Percentiles rank a stretch among this genome's conserved stretches.
Conservation (phyloP, 2,113 vertebrate species). For the rabbit (Oryctolagus cuniculus) region mOryCun1.1 NC_091445.1:6422501-6423000, state of each 20-base stretch:
- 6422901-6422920: not conserved
- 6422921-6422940: not conserved
- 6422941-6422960: not conserved
- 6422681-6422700: not conserved
- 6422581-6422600: not conserved
- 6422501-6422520: not conserved
- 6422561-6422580: not conserved
- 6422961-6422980: not conserved
- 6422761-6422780: not conserved
- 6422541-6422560: slow-evolving; percentile 25
- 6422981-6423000: not conserved
- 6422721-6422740: not conserved
- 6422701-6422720: not conserved
- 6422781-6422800: not conserved
- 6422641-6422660: not conserved
- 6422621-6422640: slow-evolving; percentile 26
- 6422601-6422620: not conserved
- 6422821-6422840: not conserved
- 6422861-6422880: not conserved
- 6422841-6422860: not conserved
- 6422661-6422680: slow-evolving; percentile 15
- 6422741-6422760: not conserved
- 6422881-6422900: not conserved
- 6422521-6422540: not conserved
- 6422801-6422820: not conserved